A percentile compares a stretch with the other conserved stretches of the same genome.
Conservation (phyloP, 2,113 vertebrate genomes). For the Megaceryle torquata region DNA sequence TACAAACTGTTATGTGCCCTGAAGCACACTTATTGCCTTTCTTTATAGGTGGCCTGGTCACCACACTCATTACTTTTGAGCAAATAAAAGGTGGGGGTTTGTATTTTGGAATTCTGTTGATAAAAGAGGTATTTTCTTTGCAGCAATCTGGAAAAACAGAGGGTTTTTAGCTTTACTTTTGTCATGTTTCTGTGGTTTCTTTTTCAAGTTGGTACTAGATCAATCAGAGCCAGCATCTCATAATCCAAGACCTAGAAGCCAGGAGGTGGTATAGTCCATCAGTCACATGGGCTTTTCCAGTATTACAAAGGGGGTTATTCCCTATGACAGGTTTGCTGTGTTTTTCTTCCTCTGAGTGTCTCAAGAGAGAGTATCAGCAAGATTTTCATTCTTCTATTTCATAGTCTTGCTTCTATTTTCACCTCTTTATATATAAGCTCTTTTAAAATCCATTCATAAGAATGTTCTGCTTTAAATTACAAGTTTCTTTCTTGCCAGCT, state of each 20-base stretch:
- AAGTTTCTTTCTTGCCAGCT: not conserved
- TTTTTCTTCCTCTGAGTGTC: not conserved
- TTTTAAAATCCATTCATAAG: not conserved
- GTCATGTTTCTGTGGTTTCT: not conserved
- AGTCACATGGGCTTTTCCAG: not conserved
- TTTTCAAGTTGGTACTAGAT: not conserved
- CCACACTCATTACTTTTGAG: not conserved
- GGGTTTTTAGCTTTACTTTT: not conserved
- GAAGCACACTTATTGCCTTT: not conserved
- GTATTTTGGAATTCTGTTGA: not conserved
- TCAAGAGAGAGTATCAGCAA: not conserved
- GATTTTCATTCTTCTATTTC: not conserved
- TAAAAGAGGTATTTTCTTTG: not conserved
- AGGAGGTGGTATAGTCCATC: not conserved
- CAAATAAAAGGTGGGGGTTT: not conserved
- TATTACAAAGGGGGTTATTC: not conserved
- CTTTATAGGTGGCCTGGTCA: slow-evolving; percentile 47
- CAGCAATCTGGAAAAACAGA: not conserved
- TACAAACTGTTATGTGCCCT: slow-evolving; percentile 4
- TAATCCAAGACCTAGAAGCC: not conserved
- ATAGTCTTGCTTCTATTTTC: not conserved
- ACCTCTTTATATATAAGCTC: not conserved
- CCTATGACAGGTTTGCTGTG: not conserved
- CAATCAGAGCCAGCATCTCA: not conserved
- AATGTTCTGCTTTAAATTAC: slow-evolving; percentile 18